Evolutionary conservation across 2,113 vertebrate genomes (phyloP).

Genomic region (Strigops habroptila): DNA sequence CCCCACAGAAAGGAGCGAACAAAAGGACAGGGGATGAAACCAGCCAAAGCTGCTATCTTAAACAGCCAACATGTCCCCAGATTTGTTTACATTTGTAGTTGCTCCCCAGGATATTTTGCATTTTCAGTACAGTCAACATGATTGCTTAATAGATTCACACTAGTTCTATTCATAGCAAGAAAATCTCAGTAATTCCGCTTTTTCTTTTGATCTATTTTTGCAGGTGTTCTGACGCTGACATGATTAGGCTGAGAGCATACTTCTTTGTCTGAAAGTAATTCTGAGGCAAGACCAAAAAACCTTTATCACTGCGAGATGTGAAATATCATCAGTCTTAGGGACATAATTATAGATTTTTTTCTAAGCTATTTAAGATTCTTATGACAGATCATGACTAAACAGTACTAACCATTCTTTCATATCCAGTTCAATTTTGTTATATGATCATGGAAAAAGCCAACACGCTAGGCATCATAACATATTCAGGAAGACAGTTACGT

Average conservation of each 20-base stretch:
- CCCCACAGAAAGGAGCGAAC: background rate
- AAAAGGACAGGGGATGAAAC: background rate
- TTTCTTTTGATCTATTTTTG: slow-evolving; percentile 65
- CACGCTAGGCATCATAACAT: background rate
- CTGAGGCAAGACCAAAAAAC: slow-evolving; percentile 12
- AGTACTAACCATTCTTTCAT: slow-evolving; percentile 21
- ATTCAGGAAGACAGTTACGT: slow-evolving; percentile 4
- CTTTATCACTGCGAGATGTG: slow-evolving; percentile 16
- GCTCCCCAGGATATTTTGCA: background rate
- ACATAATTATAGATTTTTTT: slow-evolving; percentile 1
- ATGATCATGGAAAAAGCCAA: background rate
- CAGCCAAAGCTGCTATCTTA: background rate
- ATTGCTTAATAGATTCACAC: slow-evolving; percentile 15
- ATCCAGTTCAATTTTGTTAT: slow-evolving; percentile 11
- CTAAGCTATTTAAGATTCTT: slow-evolving; percentile 13
- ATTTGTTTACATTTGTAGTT: slow-evolving; percentile 1
- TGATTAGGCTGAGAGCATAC: slow-evolving; percentile 12
- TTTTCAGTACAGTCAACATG: slow-evolving; percentile 5
- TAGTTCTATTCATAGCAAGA: slow-evolving; percentile 38
- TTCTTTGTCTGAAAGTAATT: slow-evolving; percentile 37
- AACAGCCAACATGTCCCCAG: background rate
- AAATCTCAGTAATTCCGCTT: slow-evolving; percentile 24
- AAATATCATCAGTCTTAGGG: background rate
- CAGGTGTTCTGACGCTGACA: slow-evolving; percentile 45
- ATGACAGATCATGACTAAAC: slow-evolving; percentile 11